Evolutionary conservation across 2,113 vertebrate genomes (phyloP).

Genomic region (Phocoena sinus): DNA sequence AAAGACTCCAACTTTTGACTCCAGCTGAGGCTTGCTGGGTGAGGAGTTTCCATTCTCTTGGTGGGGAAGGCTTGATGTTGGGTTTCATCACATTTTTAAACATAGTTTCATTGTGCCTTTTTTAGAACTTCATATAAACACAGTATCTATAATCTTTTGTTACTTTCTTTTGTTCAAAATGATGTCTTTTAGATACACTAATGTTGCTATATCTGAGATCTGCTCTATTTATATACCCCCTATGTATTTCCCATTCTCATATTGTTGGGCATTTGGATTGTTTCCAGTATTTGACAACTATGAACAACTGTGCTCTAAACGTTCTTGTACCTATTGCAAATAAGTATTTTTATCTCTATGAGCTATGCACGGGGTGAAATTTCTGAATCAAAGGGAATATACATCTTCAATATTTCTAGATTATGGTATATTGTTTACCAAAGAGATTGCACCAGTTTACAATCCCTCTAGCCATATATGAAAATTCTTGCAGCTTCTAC

Average conservation of each 20-base stretch:
- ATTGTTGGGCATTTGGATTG: background rate
- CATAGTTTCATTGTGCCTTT: background rate
- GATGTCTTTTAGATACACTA: background rate
- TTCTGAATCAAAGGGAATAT: background rate
- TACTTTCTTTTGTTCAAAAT: background rate
- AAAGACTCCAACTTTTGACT: background rate
- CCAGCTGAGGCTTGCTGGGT: background rate
- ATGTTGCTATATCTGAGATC: background rate
- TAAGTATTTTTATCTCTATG: background rate
- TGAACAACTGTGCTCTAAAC: background rate
- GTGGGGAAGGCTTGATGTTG: background rate
- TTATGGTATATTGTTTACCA: background rate
- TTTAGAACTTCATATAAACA: background rate
- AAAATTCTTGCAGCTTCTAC: background rate
- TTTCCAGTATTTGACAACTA: background rate
- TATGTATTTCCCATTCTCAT: background rate
- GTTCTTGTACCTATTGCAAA: background rate
- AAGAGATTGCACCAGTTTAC: background rate
- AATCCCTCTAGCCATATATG: background rate
- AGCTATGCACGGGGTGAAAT: background rate
- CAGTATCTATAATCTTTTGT: background rate
- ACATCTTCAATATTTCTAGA: background rate
- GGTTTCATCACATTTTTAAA: slow-evolving; percentile 15
- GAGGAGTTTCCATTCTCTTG: background rate
- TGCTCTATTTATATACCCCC: background rate